Conservation (phyloP, 2,888 invertebrate species). For the Noctua janthina region DNA sequence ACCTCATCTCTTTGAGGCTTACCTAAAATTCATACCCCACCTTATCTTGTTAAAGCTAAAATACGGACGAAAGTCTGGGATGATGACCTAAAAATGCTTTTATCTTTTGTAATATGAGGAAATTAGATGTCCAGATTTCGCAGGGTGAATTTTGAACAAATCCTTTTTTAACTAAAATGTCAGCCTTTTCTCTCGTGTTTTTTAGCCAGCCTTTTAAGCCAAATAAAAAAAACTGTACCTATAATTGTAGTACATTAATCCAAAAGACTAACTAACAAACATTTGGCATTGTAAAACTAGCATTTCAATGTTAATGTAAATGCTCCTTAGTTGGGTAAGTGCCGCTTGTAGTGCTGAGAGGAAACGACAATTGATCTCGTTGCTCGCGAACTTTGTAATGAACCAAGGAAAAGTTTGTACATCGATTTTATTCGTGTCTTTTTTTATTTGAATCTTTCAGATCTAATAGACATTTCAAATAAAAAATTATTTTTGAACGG, state of each 20-base stretch:
- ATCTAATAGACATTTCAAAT: not conserved
- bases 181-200: not conserved
- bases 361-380: too few relatives aligned
- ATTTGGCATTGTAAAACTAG: not conserved
- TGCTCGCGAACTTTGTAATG: not conserved
- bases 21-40: conserved; percentile 5
- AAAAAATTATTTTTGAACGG: not conserved
- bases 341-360: not conserved
- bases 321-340: not conserved
- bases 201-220: not conserved
- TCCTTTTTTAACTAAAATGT: not conserved
- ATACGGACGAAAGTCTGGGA: conserved; percentile 18
- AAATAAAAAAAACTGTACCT: too few relatives aligned
- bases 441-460: not conserved
- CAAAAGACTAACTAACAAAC: not conserved
- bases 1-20: conserved; percentile 25
- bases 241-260: not conserved
- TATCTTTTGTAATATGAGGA: conserved; percentile 23
- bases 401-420: not conserved
- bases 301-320: not conserved
- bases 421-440: not conserved
- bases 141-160: not conserved
- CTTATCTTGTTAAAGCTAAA: conserved; percentile 31
- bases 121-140: conserved; percentile 18
- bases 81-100: conserved; percentile 36